Base-by-base conservation (phyloP, 2,113 vertebrate species). In the Ploceus nigricollis region DNA sequence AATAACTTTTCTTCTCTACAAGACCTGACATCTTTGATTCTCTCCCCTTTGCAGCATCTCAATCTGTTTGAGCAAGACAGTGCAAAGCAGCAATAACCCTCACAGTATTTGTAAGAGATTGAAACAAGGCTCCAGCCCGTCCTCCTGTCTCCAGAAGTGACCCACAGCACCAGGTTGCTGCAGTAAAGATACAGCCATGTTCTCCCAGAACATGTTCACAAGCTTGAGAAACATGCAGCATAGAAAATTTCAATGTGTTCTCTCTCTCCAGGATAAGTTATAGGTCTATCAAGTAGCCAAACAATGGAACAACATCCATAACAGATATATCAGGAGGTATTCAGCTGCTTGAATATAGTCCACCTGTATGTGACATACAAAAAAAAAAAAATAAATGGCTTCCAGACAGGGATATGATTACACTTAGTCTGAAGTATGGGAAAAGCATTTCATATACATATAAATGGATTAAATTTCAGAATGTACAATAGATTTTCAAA, bases 151-250 rank as follows among this genome's bases (percentile, higher is more conserved):
- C 33, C 40, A 64, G 31, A 44, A 70, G 22, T 44, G 31, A 65
- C 25, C 5, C 2, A 45, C 27, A 76, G 25, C 37, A 58, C 27
- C 4, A 57, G 17, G 8, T 39, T 25, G 16, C 15, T 7, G 3
- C 28, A 53, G 28, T 16, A n/a, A 69, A 12, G 3, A 3, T 4
- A 1, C 0, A 57, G 15, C 0, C 3, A 30, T 39, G 10, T 22
- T 86, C 48, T 82, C 7, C 45, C 28, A 76, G 56, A 27, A 48
- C 7, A n/a, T 7, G 64, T 33, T 48, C n/a, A 56, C 7, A 24
- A 69, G 9, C 12, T 76, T 2, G 3, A 71, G 31, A 78, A 27
- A 37, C 5, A 5, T 3, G 17, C 27, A 56, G 27, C 40, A 35
- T 6, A 47, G 24, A 68, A 90, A 87, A 77, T 65, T 7, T 73